Evolutionary conservation across 2,888 invertebrate species (phyloP), one percentile per base, ranked within the genome.

Genomic region (Drosophila neonasuta): DNA sequence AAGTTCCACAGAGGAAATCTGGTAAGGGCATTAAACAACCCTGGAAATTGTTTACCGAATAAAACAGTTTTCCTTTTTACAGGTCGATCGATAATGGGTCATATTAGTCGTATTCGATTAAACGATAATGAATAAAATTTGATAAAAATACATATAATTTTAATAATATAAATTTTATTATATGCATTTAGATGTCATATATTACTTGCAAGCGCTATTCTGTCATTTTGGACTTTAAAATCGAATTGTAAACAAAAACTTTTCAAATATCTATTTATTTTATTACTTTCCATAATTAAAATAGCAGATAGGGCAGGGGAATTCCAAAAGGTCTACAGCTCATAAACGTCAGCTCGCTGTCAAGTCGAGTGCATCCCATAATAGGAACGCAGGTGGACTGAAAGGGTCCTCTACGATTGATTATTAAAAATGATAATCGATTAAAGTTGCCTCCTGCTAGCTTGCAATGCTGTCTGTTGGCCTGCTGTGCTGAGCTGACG

Each of bases 371-470:
- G 58, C 68, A 70, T 64, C 11, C 72, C 74, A 80, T 80, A 83
- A 69, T 57, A 59, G 63, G 76, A 65, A 50, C 24, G 39, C 67
- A 68, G 54, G 60, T 52, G 60, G 56, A 72, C 60, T 58, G 44
- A 54, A 48, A 49, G 71, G 54, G 59, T 67, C 60, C 58, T 68
- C 68, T 80, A 75, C 87, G 89, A 88, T 88, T 89, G 90, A 90
- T 90, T 90, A 90, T 90, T 90, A 90, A 90, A 90, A 90, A 90
- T 90, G 89, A 90, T 90, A 90, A 90, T 90, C 90, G 90, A 90
- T 90, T 89, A 89, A 89, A 86, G 68, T 73, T 63, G 68, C 70
- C 70, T 76, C 57, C 62, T 70, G 67, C 56, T 65, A 67, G 57
- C 49, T 59, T 51, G 39, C 52, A 24, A 55, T 51, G 44, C 49